phyloP scores from a whole-genome alignment of 2,113 vertebrate genomes.

The Xiphophorus maculatus region DNA sequence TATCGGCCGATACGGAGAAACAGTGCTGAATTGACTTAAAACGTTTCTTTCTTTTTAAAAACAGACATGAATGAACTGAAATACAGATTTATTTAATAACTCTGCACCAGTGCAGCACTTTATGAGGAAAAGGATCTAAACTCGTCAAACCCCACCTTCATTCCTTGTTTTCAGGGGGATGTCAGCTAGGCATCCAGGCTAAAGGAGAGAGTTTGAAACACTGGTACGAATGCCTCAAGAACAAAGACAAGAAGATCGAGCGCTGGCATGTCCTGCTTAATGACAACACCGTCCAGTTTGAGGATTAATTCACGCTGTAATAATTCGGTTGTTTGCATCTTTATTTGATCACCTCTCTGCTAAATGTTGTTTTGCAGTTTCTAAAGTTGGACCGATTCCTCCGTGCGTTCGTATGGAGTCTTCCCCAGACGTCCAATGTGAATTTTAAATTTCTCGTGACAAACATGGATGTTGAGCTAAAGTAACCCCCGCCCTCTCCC shows the following conservation, averaged over 20 bases:
- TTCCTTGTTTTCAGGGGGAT: constrained; percentile 76
- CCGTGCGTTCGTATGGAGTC: constrained; percentile 17
- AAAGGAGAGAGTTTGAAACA: constrained; percentile 96
- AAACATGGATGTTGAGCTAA: constrained; percentile 35
- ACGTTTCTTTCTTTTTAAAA: no score
- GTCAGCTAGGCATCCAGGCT: constrained; percentile 92
- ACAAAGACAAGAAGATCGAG: constrained; percentile 97
- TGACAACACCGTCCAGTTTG: constrained; percentile 81
- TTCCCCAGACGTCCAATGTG: background rate
- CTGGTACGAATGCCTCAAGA: constrained; percentile 97
- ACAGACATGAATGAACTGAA: no score
- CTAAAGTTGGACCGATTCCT: background rate
- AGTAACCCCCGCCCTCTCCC: background rate
- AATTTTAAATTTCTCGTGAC: constrained; percentile 24
- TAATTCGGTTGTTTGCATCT: background rate
- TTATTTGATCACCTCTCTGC: background rate
- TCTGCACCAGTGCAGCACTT: no score
- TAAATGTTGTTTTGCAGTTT: constrained; percentile 9
- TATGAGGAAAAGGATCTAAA: background rate
- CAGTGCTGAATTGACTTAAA: no score
- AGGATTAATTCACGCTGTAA: constrained; percentile 57
- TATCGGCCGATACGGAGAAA: no score
- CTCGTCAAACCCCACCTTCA: background rate
- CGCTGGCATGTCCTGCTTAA: constrained; percentile 95
- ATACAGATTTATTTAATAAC: no score